Percentiles rank a stretch among this genome's conserved stretches.
phyloP scores from a whole-genome alignment of 2,797 vertebrate species.

The Strix occidentalis region DNA sequence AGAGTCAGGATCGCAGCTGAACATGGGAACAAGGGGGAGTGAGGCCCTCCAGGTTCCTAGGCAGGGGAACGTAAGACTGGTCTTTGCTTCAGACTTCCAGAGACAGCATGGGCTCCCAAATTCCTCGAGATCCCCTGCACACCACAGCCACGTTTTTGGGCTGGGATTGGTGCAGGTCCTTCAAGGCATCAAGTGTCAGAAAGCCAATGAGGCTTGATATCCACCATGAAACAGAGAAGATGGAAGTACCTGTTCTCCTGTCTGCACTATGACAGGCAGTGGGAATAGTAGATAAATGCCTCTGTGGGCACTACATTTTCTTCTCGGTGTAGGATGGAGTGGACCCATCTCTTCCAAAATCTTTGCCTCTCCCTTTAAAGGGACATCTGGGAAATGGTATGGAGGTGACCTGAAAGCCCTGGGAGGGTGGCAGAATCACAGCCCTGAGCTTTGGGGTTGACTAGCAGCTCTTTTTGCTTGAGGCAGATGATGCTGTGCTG shows the following conservation, averaged over 20 bases:
- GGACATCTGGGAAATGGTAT: too few relatives aligned
- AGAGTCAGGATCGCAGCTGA: background rate
- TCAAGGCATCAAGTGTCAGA: background rate
- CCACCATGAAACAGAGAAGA: background rate
- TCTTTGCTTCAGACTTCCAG: background rate
- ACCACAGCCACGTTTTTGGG: background rate
- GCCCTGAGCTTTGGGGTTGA: background rate
- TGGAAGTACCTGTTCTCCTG: background rate
- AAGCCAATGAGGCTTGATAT: background rate
- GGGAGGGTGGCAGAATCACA: background rate
- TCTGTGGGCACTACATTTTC: background rate
- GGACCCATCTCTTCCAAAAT: background rate
- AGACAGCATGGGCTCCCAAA: background rate
- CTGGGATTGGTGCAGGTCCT: background rate
- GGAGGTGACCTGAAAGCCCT: background rate
- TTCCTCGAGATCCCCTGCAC: background rate
- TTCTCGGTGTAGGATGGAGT: background rate
- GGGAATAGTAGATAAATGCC: background rate
- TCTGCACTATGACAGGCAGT: background rate
- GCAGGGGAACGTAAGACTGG: background rate
- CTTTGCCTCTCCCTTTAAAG: background rate
- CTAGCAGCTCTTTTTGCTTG: background rate
- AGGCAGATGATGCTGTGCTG: background rate
- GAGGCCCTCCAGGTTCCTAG: background rate
- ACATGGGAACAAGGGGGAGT: background rate